Percentiles rank a stretch among this genome's conserved stretches.
These are phyloP conservation scores for Portevinia maculata DNA, from an alignment of 2,888 invertebrate genomes.

Conservation along the genomic window DNA sequence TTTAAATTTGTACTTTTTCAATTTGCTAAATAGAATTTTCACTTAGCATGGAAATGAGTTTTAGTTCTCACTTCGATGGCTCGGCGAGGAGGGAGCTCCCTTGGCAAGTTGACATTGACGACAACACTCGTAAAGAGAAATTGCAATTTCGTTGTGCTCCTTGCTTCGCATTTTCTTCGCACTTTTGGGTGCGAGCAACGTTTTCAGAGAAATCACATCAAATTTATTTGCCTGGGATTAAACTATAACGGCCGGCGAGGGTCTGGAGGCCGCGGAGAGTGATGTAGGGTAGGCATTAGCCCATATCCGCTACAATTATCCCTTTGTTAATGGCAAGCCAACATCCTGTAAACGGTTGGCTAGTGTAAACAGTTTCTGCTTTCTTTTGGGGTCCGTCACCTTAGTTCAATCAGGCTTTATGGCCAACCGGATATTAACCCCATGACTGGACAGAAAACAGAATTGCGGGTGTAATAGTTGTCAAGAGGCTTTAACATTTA, in stretches of 20 bases:
- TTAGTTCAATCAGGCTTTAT: constrained; percentile 42
- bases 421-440: constrained; percentile 37
- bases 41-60: constrained; percentile 71
- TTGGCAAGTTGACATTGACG: not conserved
- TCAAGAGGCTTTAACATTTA: constrained; percentile 14
- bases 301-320: constrained; percentile 62
- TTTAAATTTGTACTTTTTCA: constrained; percentile 73
- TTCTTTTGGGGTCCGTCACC: constrained; percentile 35
- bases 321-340: constrained; percentile 64
- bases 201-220: constrained; percentile 60
- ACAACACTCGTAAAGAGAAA: not conserved
- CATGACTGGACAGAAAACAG: constrained; percentile 6
- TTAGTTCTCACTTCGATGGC: constrained; percentile 42
- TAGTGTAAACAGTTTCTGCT: not conserved
- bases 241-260: constrained; percentile 3
- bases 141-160: not conserved
- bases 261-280: constrained; percentile 13
- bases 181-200: not conserved
- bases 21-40: constrained; percentile 71
- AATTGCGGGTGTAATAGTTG: constrained; percentile 13
- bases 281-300: constrained; percentile 30
- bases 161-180: not conserved
- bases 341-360: constrained; percentile 34
- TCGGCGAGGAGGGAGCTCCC: constrained; percentile 5
- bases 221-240: constrained; percentile 69